Percentiles rank a stretch among this genome's conserved stretches.
phyloP scores from a whole-genome alignment of 37 sponge, comb jelly and placozoan species.

The Cliona cf. orientalis region DNA sequence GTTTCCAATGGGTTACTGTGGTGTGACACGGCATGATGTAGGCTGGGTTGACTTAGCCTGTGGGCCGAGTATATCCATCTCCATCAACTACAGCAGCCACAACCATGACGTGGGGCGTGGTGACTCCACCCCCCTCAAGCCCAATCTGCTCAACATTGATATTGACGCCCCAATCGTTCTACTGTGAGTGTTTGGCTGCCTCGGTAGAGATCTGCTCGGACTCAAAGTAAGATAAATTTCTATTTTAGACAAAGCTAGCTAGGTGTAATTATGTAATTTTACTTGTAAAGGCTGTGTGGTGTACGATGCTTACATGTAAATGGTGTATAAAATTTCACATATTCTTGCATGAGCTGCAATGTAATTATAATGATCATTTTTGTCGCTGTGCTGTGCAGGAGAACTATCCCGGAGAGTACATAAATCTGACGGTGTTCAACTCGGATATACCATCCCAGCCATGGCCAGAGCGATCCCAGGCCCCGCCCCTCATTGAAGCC shows the following conservation, averaged over 20 bases:
- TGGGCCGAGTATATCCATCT: constrained; percentile 56
- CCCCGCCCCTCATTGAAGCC: neutral
- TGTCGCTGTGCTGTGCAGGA: too few species aligned
- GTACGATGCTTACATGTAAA: too few species aligned
- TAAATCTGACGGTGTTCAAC: constrained; percentile 46
- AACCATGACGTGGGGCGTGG: constrained; percentile 32
- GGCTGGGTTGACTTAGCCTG: constrained; percentile 84
- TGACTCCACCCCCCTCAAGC: neutral
- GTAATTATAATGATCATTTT: too few species aligned
- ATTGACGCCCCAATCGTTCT: constrained; percentile 45
- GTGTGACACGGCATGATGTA: constrained; percentile 50
- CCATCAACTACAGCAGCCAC: constrained; percentile 37
- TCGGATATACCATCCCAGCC: constrained; percentile 23
- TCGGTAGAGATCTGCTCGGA: constrained; percentile 58
- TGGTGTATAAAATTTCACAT: too few species aligned
- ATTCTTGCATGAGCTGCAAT: too few species aligned
- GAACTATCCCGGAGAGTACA: constrained; percentile 77
- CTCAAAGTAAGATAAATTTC: constrained; percentile 69
- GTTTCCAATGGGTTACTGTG: constrained; percentile 69
- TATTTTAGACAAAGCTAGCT: too few species aligned
- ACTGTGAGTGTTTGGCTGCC: constrained; percentile 68
- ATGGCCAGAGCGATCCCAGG: neutral
- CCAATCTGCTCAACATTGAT: constrained; percentile 45
- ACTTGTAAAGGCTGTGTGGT: too few species aligned
- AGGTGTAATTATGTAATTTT: too few species aligned